Evolutionary conservation across 2,113 vertebrate species (phyloP).

Genomic region (Epinephelus moara): DNA sequence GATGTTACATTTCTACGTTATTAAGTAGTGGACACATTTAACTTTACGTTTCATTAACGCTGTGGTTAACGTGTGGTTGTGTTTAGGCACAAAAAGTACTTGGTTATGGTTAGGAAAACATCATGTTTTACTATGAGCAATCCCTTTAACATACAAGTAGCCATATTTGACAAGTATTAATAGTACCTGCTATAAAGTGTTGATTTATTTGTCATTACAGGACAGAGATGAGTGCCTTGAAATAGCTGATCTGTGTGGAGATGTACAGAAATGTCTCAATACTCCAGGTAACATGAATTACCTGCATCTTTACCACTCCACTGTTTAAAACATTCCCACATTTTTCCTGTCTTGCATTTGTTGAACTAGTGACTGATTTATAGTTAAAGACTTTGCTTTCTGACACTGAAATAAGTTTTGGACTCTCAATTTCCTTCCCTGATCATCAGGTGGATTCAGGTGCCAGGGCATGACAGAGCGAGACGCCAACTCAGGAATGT

Average conservation of each 20-base stretch:
- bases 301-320: background rate
- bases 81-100: too few relatives aligned
- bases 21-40: too few relatives aligned
- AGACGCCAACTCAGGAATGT: constrained; percentile 85
- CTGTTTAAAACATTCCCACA: background rate
- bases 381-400: background rate
- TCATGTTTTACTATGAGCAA: too few relatives aligned
- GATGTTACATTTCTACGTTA: too few relatives aligned
- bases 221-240: constrained; percentile 91
- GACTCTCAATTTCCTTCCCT: background rate
- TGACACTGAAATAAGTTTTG: background rate
- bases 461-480: constrained; percentile 88
- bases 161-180: too few relatives aligned
- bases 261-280: constrained; percentile 89
- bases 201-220: constrained; percentile 76
- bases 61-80: too few relatives aligned
- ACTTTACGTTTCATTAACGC: too few relatives aligned
- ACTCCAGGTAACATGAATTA: constrained; percentile 84
- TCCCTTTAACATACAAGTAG: too few relatives aligned
- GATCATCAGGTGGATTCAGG: constrained; percentile 88
- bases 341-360: background rate
- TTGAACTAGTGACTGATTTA: background rate
- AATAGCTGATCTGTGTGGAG: constrained; percentile 86
- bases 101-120: too few relatives aligned
- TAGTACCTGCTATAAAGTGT: background rate